These are phyloP conservation scores for Cyphomyrmex costatus DNA, from an alignment of 1,140 invertebrate genomes.

Conservation along the genomic window DNA sequence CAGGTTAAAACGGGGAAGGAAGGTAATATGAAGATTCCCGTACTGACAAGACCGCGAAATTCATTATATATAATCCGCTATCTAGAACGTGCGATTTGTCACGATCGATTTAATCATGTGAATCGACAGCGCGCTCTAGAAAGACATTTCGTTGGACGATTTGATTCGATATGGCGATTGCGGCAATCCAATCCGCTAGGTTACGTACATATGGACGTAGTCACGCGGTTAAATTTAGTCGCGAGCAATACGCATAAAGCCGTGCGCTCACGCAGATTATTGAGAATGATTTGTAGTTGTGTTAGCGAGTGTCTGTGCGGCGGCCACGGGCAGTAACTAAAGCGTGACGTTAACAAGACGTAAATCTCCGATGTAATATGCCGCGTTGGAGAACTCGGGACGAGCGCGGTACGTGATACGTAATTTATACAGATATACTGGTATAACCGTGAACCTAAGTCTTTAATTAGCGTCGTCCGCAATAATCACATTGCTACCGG, in stretches of 20 bases:
- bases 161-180: constrained; percentile 65
- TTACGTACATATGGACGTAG: constrained; percentile 44
- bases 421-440: constrained; percentile 69
- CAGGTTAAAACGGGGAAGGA: no score
- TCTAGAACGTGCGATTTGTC: constrained; percentile 13
- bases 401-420: constrained; percentile 21
- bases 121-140: constrained; percentile 15
- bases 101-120: constrained; percentile 44
- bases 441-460: constrained; percentile 63
- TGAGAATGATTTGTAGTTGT: constrained; percentile 74
- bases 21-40: not conserved
- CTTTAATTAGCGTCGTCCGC: constrained; percentile 72
- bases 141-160: constrained; percentile 54
- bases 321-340: constrained; percentile 65
- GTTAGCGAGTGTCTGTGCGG: constrained; percentile 45
- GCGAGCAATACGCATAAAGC: constrained; percentile 60
- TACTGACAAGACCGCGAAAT: constrained; percentile 15
- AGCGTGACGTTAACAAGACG: constrained; percentile 77
- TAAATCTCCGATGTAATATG: constrained; percentile 71
- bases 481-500: constrained; percentile 36
- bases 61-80: constrained; percentile 24
- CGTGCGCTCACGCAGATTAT: constrained; percentile 64
- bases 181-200: constrained; percentile 48
- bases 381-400: constrained; percentile 2
- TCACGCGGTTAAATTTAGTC: constrained; percentile 75